Evolutionary conservation across 2,888 invertebrate genomes (phyloP).

Genomic region (Chymomyza amoena): DNA sequence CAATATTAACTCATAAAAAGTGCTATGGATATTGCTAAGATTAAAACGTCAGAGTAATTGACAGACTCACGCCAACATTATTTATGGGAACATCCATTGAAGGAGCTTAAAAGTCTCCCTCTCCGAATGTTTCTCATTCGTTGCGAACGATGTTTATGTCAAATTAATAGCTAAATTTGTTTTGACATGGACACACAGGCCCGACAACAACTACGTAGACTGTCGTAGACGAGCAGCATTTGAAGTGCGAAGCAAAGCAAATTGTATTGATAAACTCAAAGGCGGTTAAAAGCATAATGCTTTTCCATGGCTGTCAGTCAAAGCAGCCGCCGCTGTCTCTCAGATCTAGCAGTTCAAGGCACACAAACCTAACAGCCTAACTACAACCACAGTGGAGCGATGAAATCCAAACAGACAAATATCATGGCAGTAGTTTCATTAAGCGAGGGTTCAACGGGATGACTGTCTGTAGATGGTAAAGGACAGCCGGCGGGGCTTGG

Average conservation of each 20-base stretch:
- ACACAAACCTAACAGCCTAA: background rate
- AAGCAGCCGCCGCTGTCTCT: constrained; percentile 8
- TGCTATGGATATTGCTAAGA: background rate
- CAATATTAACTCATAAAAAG: background rate
- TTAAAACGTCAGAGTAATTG: constrained; percentile 42
- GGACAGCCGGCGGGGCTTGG: constrained; percentile 5
- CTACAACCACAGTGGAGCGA: background rate
- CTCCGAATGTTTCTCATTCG: background rate
- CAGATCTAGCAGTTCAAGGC: background rate
- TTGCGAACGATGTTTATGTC: constrained; percentile 41
- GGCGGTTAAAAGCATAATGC: constrained; percentile 28
- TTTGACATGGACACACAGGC: constrained; percentile 36
- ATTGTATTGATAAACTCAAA: constrained; percentile 57
- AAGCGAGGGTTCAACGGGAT: constrained; percentile 47
- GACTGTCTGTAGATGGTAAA: constrained; percentile 15
- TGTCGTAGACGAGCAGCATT: background rate
- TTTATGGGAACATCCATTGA: constrained; percentile 23
- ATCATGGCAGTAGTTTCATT: constrained; percentile 28
- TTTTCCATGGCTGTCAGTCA: constrained; percentile 58
- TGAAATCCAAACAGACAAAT: constrained; percentile 41
- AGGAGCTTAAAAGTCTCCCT: background rate
- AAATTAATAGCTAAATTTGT: constrained; percentile 50
- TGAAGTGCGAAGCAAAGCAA: constrained; percentile 48
- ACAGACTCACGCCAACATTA: constrained; percentile 38
- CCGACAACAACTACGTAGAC: background rate